Evolutionary conservation across 2,113 vertebrate species (phyloP), one percentile per base, ranked within the genome.

Genomic region (Peromyscus californicus): DNA sequence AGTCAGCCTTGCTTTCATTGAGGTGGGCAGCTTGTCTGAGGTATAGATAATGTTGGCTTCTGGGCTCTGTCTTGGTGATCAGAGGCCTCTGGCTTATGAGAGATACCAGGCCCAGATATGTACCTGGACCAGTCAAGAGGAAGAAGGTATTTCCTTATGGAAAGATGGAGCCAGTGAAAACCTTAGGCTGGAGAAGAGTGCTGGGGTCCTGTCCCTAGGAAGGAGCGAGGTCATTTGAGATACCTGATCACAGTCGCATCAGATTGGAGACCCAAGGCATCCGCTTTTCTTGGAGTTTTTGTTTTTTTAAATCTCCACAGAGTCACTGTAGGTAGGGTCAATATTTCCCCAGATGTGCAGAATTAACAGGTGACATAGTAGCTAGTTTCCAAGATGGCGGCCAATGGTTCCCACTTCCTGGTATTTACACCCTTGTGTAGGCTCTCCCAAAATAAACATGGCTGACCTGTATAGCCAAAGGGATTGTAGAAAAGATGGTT

Each of bases 401-500:
- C 22, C 15, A 1, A 4, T 0, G 11, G 65, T 19, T 17, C 17
- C 22, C 9, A 5, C 7, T 16, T 59, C 42, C 36, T 26, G 19
- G 13, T 5, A 15, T 8, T 61, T 67, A 57, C 57, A 63, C 17
- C 6, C 42, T 33, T 1, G 0, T 2, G 24, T 4, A 1, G 1
- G 74, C 11, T 87, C 45, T 80, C 33, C 78, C 13, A 2, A 12
- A 2, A 17, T 21, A 70, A 59, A 42, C 1, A 26, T 3, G 24
- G 39, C 63, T 19, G n/a, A n/a, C 54, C 31, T 1, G 24, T 29
- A 48, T 22, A 45, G 9, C n/a, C 54, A 29, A 13, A 0, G 11
- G 21, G 70, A 57, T 13, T 3, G 45, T 19, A 36, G 70, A 54
- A 39, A 75, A 61, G 45, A 59, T 69, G 70, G 21, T 1, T 5